phyloP scores from a whole-genome alignment of 2,113 vertebrate species.

The Hemichromis elongatus region DNA sequence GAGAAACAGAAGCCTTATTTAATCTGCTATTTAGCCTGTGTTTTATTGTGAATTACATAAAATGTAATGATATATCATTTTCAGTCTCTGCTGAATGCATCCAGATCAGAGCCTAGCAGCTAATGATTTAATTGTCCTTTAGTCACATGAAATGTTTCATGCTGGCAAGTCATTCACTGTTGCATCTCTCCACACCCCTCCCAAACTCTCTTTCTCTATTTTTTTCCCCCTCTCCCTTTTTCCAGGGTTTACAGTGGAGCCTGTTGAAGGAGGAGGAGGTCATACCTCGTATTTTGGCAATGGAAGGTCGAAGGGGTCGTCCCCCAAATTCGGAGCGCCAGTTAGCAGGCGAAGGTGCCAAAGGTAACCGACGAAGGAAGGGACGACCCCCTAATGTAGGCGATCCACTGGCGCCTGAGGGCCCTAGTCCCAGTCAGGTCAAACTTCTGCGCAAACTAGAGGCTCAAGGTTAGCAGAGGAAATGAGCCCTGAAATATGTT shows the following conservation, averaged over 20 bases:
- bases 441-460: constrained; percentile 93
- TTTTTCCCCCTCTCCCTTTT: neutral
- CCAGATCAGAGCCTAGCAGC: neutral
- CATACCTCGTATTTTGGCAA: constrained; percentile 86
- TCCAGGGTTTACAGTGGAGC: constrained; percentile 95
- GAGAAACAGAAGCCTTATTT: neutral
- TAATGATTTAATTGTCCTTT: neutral
- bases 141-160: neutral
- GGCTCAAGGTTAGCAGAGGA: constrained; percentile 83
- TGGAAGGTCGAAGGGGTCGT: constrained; percentile 90
- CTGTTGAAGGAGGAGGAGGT: constrained; percentile 94
- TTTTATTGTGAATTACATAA: neutral
- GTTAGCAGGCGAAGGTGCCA: constrained; percentile 61
- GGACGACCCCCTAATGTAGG: constrained; percentile 90
- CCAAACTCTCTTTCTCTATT: neutral
- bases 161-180: neutral
- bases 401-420: constrained; percentile 80
- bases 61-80: neutral
- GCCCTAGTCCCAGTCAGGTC: constrained; percentile 81
- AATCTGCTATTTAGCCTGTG: neutral
- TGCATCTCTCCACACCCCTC: neutral
- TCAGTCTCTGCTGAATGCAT: neutral
- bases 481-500: constrained; percentile 43
- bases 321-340: constrained; percentile 84
- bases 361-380: constrained; percentile 84